phyloP scores from a whole-genome alignment of 2,113 vertebrate genomes.

The Pavo muticus region DNA sequence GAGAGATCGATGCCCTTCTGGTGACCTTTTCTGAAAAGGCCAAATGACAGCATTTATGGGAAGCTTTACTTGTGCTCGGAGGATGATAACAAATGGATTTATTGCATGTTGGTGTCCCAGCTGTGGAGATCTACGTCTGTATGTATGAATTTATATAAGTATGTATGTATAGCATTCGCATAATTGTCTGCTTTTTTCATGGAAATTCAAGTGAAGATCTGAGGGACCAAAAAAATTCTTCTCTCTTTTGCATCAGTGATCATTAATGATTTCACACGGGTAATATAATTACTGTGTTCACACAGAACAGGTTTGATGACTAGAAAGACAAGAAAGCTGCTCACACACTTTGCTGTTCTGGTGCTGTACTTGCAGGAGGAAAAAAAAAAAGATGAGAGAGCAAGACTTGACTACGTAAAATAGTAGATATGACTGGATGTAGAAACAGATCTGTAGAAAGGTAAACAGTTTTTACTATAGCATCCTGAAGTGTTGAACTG shows the following conservation, averaged over 20 bases:
- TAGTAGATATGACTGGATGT: neutral
- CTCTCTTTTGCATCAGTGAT: neutral
- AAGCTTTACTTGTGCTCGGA: constrained; percentile 6
- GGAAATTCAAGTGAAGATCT: neutral
- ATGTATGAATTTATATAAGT: neutral
- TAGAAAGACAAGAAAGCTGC: neutral
- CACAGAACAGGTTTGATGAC: neutral
- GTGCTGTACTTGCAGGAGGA: neutral
- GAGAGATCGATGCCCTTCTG: constrained; percentile 56
- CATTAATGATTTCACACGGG: neutral
- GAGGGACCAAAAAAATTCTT: neutral
- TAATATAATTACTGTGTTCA: neutral
- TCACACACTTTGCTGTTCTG: neutral
- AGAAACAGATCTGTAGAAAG: neutral
- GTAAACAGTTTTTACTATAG: neutral
- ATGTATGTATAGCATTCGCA: neutral
- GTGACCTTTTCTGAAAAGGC: constrained; percentile 62
- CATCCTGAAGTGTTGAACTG: neutral
- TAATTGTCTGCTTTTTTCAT: neutral
- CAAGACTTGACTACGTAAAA: neutral
- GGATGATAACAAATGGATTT: constrained; percentile 36
- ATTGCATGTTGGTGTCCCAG: neutral
- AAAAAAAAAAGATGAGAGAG: neutral
- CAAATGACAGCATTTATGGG: constrained; percentile 30
- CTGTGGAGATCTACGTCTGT: neutral